Evolutionary conservation across 2,113 vertebrate genomes (phyloP).

Genomic region (Phasianus colchicus): DNA sequence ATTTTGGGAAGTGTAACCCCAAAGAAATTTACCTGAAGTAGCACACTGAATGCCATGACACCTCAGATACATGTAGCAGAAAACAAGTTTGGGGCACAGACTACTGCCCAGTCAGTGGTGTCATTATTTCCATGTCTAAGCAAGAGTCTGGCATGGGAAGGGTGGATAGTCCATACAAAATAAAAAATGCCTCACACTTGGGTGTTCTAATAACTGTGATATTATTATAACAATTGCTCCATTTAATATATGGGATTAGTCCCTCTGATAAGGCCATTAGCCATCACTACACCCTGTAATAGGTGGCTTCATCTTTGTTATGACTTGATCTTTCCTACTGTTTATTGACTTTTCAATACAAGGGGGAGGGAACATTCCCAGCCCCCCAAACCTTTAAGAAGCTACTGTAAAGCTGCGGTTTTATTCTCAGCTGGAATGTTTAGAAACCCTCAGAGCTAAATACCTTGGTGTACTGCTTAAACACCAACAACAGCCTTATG

Average conservation of each 20-base stretch:
- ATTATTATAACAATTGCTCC: slow-evolving; percentile 81
- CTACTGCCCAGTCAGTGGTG: not conserved
- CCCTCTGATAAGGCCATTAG: slow-evolving; percentile 79
- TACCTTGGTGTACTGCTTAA: slow-evolving; percentile 88
- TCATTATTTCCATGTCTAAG: slow-evolving; percentile 58
- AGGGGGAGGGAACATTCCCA: slow-evolving; percentile 85
- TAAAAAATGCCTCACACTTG: slow-evolving; percentile 66
- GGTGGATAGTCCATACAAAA: slow-evolving; percentile 31
- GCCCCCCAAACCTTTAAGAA: slow-evolving; percentile 84
- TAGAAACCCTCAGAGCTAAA: slow-evolving; percentile 88
- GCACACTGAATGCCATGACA: slow-evolving; percentile 30
- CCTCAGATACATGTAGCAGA: not conserved
- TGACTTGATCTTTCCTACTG: slow-evolving; percentile 86
- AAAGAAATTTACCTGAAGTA: slow-evolving; percentile 38
- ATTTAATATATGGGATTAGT: slow-evolving; percentile 83
- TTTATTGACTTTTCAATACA: slow-evolving; percentile 87
- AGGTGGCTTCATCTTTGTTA: slow-evolving; percentile 86
- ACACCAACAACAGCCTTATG: slow-evolving; percentile 92
- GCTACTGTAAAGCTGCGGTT: slow-evolving; percentile 87
- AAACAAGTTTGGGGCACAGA: not conserved
- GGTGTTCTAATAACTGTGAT: slow-evolving; percentile 77
- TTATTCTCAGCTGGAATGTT: slow-evolving; percentile 90
- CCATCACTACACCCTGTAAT: slow-evolving; percentile 79
- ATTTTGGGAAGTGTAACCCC: slow-evolving; percentile 7
- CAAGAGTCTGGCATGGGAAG: not conserved